These are phyloP conservation scores for Tragopan temminckii DNA, from an alignment of 2,797 vertebrate genomes.

Conservation along the genomic window DNA sequence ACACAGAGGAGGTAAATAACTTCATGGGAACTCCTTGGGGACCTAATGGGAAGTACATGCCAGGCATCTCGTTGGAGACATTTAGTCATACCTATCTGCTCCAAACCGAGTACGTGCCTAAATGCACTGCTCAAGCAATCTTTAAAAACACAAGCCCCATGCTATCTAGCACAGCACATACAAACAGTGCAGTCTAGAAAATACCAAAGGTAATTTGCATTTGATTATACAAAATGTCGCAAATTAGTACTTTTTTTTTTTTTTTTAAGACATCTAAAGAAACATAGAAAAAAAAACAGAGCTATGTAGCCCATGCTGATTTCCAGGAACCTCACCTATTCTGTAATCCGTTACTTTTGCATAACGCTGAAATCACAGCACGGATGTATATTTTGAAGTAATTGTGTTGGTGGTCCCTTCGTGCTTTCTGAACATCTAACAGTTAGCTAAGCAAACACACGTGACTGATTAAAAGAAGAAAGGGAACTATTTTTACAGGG, in stretches of 20 bases:
- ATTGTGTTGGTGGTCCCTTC: conserved; percentile 84
- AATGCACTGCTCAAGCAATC: background rate
- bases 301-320: background rate
- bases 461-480: conserved; percentile 87
- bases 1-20: background rate
- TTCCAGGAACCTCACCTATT: conserved; percentile 5
- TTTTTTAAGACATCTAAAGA: background rate
- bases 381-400: conserved; percentile 69
- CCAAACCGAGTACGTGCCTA: background rate
- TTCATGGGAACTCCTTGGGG: background rate
- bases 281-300: background rate
- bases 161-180: background rate
- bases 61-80: background rate
- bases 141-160: background rate
- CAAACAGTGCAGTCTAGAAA: background rate
- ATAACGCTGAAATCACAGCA: conserved; percentile 46
- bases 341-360: conserved; percentile 5
- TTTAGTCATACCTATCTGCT: background rate
- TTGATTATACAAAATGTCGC: background rate
- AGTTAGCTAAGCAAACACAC: conserved; percentile 84
- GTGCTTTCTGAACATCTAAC: conserved; percentile 81
- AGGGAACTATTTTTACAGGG: conserved; percentile 84
- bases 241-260: background rate
- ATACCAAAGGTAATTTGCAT: background rate
- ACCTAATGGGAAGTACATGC: background rate